Evolutionary conservation across 2,888 invertebrate species (phyloP), one percentile per base, ranked within the genome.

Genomic region (Pachydiplax longipennis): DNA sequence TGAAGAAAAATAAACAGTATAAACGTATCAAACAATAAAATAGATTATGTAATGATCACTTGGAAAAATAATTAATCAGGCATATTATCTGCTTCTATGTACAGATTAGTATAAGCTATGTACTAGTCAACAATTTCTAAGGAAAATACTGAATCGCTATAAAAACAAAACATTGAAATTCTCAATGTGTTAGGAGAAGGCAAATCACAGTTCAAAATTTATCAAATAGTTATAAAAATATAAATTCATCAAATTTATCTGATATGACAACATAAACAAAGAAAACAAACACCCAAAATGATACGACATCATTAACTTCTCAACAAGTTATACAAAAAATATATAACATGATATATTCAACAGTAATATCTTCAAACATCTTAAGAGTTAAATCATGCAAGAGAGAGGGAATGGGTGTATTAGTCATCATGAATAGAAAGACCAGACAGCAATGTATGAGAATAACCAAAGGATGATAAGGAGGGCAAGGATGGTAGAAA

Each of bases 141-240:
- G 73, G 25, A 25, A 31, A 65, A n/a, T n/a, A 25, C 65, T 15
- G 8, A 10, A 25, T 25, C 12, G 12, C 25, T 65, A 65, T n/a
- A 6, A 65, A 65, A n/a, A n/a, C n/a, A n/a, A n/a, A n/a, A n/a
- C n/a, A 65, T 4, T 65, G 22, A n/a, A 22, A 65, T 65, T 65
- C 25, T n/a, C n/a, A 25, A n/a, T 6, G 25, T 25, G 65, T 65
- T 65, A 65, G 25, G 25, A 25, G 25, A 65, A 65, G 25, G 25
- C 5, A n/a, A 73, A 73, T 73, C 73, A 73, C 73, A 73, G 73
- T 61, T 91, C 48, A 90, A 87, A 80, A 82, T 73, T 61, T 90
- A 91, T 90, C 22, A 91, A 91, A 91, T 91, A 91, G 91, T 91
- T 92, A 90, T 65, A 91, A 90, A 91, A 92, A 91, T 65, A 92